Evolutionary conservation across 2,797 vertebrate species (phyloP).

Genomic region (Pseudocheirus occidentalis): DNA sequence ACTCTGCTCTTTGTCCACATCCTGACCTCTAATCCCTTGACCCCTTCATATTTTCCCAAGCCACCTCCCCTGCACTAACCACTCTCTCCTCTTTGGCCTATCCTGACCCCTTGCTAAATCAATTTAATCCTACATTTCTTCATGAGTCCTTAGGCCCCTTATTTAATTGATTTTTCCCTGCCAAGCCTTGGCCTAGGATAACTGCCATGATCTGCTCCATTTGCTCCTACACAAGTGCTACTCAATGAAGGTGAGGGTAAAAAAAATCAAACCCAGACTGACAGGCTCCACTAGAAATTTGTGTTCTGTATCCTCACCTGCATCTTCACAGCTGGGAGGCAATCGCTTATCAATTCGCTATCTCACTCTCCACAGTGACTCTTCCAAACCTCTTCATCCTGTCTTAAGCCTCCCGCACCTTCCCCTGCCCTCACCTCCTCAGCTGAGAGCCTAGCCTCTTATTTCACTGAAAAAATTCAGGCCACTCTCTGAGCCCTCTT

Average conservation of each 20-base stretch:
- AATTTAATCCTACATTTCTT: not conserved
- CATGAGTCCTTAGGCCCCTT: no score
- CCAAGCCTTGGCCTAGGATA: not conserved
- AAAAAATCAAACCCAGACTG: not conserved
- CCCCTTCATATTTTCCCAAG: not conserved
- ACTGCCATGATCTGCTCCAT: not conserved
- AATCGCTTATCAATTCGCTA: not conserved
- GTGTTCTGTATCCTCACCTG: not conserved
- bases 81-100: not conserved
- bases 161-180: not conserved
- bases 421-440: not conserved
- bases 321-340: not conserved
- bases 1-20: not conserved
- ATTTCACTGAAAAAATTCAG: not conserved
- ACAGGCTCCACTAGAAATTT: not conserved
- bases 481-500: not conserved
- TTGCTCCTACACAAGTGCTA: not conserved
- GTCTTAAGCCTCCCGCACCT: not conserved
- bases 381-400: not conserved
- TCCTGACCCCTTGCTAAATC: not conserved
- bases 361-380: not conserved
- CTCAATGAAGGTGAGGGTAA: not conserved
- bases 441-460: not conserved
- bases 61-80: not conserved
- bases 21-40: not conserved